These are phyloP conservation scores for Eunapius fragilis DNA, from an alignment of 37 sponge, comb jelly and placozoan species.

Conservation along the genomic window DNA sequence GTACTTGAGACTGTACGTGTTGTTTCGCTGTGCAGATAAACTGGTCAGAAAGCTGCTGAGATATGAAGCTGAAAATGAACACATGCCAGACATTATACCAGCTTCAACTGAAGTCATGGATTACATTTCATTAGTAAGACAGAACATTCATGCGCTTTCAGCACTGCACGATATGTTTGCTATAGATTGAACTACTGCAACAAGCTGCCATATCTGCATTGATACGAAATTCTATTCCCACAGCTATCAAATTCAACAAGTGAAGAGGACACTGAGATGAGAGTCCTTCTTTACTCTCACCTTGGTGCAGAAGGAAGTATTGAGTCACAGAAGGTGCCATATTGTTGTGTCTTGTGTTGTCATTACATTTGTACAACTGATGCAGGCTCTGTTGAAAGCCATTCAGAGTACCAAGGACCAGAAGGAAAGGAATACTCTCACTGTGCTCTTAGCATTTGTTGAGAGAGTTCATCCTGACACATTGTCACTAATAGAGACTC, in stretches of 20 bases:
- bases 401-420: background rate
- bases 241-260: background rate
- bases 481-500: background rate
- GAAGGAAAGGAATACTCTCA: constrained; percentile 7
- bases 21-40: background rate
- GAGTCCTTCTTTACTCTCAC: constrained; percentile 36
- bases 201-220: background rate
- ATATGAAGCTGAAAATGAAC: constrained; percentile 37
- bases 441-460: background rate
- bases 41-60: constrained; percentile 23
- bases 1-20: background rate
- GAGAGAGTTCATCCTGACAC: background rate
- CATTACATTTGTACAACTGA: background rate
- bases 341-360: background rate
- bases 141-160: no score
- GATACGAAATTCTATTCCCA: background rate
- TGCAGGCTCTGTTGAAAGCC: constrained; percentile 18
- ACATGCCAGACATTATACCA: constrained; percentile 26
- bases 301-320: constrained; percentile 36
- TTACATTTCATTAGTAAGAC: no score
- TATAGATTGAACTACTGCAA: no score
- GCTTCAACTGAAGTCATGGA: constrained; percentile 22
- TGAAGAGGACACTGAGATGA: constrained; percentile 31
- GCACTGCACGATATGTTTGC: background rate
- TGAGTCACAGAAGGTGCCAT: constrained; percentile 32